phyloP scores from a whole-genome alignment of 2,888 invertebrate genomes.

The Erpobdella octoculata region DNA sequence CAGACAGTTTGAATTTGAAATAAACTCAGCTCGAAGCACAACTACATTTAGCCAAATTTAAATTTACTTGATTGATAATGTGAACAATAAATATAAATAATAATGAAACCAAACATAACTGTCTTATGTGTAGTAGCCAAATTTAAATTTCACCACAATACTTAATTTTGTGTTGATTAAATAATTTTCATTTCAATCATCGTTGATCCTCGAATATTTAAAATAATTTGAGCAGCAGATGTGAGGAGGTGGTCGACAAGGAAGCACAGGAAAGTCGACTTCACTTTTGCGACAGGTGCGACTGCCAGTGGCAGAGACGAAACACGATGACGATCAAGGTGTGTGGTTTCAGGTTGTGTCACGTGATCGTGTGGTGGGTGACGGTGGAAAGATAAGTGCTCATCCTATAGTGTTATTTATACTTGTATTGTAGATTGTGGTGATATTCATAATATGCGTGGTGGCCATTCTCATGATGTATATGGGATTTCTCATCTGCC shows the following conservation, averaged over 20 bases:
- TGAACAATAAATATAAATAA: too few relatives aligned
- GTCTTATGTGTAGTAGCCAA: too few relatives aligned
- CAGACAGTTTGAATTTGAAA: too few relatives aligned
- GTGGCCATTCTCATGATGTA: slow-evolving; percentile 89
- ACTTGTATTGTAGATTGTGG: slow-evolving; percentile 68
- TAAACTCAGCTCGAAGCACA: too few relatives aligned
- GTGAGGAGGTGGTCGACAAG: slow-evolving; percentile 43
- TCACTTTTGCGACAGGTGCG: slow-evolving; percentile 75
- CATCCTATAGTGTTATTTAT: neutral
- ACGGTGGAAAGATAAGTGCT: neutral
- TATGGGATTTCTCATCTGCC: slow-evolving; percentile 91
- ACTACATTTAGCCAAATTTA: too few relatives aligned
- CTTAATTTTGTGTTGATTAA: neutral
- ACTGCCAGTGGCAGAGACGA: slow-evolving; percentile 86
- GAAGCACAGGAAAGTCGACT: slow-evolving; percentile 35
- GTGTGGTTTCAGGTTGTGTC: neutral
- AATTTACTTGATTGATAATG: too few relatives aligned
- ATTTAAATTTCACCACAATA: neutral
- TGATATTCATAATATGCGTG: slow-evolving; percentile 95
- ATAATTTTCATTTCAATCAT: neutral
- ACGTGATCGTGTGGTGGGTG: neutral
- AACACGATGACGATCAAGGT: slow-evolving; percentile 89
- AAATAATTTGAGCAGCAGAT: slow-evolving; percentile 41
- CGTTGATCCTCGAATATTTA: neutral
- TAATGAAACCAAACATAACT: too few relatives aligned